Base-by-base conservation (phyloP, 2,113 vertebrate species). In the Pollimyrus isidori region DNA sequence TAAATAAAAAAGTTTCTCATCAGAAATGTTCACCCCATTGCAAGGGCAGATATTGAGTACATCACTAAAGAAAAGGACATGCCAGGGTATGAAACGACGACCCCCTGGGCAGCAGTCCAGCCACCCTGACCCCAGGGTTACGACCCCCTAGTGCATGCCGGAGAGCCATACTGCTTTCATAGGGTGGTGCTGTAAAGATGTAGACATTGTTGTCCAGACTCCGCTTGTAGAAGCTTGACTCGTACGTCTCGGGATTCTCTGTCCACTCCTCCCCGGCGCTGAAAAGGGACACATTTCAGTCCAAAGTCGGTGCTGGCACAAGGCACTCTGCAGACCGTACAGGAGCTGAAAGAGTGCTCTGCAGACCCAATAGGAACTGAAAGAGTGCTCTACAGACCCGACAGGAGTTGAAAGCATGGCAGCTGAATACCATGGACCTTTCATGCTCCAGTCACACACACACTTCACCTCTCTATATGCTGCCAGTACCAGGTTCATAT, bases 161-260 rank as follows among this genome's bases (percentile, higher is more conserved):
- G 17, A 6, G 9, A 35, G 19, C 7, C 87, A 45, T 65, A 99
- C 97, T 94, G 91, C 97, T 98, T 80, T 95, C 97, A 88, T 95
- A 96, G 0, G 42, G 35, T 46, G 96, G 95, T 69, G 98, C 97
- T 53, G 97, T 98, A 92, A 99, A 98, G 92, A 99, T 95, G 91
- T 99, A 99, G 90, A 97, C 94, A 90, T 97, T 96, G 26, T 98
- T 99, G 93, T 99, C 98, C 90, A 99, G 94, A 91, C 97, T 98
- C 56, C 98, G 93, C 92, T 99, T 99, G 92, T 99, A 99, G 94
- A 97, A 98, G 94, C 98, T 99, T 30, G 97, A 96, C 91, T 98
- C 97, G 0, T 99, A 99, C 0, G 98, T 98, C 95, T 99, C 98
- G 30, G 97, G 95, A 45, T 97, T 95, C 93, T 97, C 97, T 88